Percentiles rank a stretch among this genome's conserved stretches.
Conservation (phyloP, 2,888 invertebrate genomes). For the Harpagoxenus sublaevis region DNA sequence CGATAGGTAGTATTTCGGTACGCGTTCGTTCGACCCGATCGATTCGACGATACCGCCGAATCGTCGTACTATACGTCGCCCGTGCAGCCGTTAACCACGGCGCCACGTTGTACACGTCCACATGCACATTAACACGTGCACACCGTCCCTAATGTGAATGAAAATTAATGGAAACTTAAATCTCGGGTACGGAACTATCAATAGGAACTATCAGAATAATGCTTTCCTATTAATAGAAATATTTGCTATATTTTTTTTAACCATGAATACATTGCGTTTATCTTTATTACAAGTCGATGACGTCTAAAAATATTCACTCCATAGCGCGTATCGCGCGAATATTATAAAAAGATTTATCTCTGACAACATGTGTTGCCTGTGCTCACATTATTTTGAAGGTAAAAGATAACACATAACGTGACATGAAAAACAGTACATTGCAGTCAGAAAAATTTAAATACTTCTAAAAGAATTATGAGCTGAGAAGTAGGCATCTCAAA, state of each 20-base stretch:
- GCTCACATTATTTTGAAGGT: background rate
- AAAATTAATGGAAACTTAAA: slow-evolving; percentile 43
- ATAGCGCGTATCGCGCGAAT: background rate
- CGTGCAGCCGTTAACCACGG: slow-evolving; percentile 35
- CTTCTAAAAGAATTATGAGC: background rate
- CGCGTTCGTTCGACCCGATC: slow-evolving; percentile 43
- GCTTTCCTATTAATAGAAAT: background rate
- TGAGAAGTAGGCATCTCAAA: background rate
- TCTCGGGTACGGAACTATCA: background rate
- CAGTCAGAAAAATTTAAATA: background rate
- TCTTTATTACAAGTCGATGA: background rate
- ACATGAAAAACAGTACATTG: background rate
- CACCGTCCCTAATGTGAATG: background rate
- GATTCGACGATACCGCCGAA: slow-evolving; percentile 47
- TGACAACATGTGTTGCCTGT: background rate
- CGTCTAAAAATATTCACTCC: background rate
- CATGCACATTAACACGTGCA: slow-evolving; percentile 33
- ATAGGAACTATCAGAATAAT: background rate
- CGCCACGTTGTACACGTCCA: slow-evolving; percentile 19
- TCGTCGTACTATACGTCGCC: slow-evolving; percentile 20
- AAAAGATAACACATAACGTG: background rate
- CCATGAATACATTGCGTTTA: background rate
- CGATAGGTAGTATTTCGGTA: slow-evolving; percentile 26
- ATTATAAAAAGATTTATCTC: background rate
- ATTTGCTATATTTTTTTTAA: background rate